A percentile compares a stretch with the other conserved stretches of the same genome.
Evolutionary conservation across 2,888 invertebrate species (phyloP).

Genomic region (Leptopilina syphax): DNA sequence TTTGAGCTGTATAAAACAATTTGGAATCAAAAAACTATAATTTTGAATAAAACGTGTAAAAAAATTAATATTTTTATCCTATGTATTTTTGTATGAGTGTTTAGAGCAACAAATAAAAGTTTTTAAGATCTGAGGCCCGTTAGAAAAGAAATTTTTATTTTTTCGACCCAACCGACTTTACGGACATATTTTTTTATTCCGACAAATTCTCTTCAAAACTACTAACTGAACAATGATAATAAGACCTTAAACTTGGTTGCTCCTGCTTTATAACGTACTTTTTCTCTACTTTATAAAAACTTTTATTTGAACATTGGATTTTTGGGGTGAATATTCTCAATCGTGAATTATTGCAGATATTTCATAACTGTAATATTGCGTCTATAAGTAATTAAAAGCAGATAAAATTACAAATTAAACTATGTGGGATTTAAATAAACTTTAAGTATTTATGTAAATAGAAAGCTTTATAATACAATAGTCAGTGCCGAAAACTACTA

Average conservation of each 20-base stretch:
- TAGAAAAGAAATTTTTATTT: too few species aligned
- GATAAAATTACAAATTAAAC: not conserved
- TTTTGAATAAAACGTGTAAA: too few species aligned
- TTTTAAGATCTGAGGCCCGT: too few species aligned
- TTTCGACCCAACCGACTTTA: not conserved
- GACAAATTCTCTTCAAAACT: not conserved
- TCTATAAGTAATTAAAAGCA: conserved; percentile 6
- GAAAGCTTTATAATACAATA: not conserved
- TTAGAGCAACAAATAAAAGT: too few species aligned
- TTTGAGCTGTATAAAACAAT: too few species aligned
- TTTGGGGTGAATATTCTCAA: not conserved
- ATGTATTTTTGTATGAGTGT: too few species aligned
- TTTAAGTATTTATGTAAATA: conserved; percentile 30
- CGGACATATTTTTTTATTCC: not conserved
- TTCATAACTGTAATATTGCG: not conserved
- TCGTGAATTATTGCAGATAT: conserved; percentile 2
- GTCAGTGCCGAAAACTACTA: conserved; percentile 23
- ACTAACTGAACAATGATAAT: not conserved
- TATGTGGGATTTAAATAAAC: conserved; percentile 1
- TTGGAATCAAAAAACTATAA: too few species aligned
- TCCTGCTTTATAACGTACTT: not conserved
- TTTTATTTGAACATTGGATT: not conserved
- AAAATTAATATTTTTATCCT: too few species aligned
- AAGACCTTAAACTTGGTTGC: too few species aligned
- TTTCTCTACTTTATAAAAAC: not conserved